A percentile compares a stretch with the other conserved stretches of the same genome.
phyloP scores from a whole-genome alignment of 1,140 invertebrate species.

The Agraylea sexmaculata region DNA sequence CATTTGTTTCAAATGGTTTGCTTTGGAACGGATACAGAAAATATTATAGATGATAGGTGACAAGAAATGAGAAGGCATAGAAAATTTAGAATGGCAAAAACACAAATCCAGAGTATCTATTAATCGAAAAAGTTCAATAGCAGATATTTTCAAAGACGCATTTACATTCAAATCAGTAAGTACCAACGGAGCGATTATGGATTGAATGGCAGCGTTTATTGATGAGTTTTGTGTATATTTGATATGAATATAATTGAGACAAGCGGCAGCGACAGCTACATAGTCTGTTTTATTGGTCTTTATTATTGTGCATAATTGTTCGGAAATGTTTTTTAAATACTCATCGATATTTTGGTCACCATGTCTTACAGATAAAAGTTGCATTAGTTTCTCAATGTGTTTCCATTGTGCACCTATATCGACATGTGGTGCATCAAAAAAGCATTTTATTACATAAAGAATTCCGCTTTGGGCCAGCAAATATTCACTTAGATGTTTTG shows the following conservation, averaged over 20 bases:
- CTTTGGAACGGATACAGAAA: conserved; percentile 26
- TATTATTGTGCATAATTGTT: conserved; percentile 39
- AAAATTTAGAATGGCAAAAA: conserved; percentile 25
- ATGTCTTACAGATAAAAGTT: conserved; percentile 47
- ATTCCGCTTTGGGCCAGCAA: conserved; percentile 48
- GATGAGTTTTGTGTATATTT: conserved; percentile 32
- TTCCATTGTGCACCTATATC: conserved; percentile 48
- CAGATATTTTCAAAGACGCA: conserved; percentile 29
- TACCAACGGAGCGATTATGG: conserved; percentile 33
- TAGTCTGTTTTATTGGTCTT: conserved; percentile 30
- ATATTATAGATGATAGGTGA: conserved; percentile 28
- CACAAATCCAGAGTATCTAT: conserved; percentile 34
- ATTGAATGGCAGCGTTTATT: conserved; percentile 33
- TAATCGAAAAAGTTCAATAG: conserved; percentile 34
- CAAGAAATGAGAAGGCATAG: conserved; percentile 24
- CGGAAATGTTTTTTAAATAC: conserved; percentile 39
- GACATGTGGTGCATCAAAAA: conserved; percentile 46
- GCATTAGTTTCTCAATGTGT: conserved; percentile 51
- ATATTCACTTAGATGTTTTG: conserved; percentile 44
- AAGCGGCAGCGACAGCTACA: conserved; percentile 38
- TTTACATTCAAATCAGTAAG: conserved; percentile 23
- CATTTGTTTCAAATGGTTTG: conserved; percentile 24
- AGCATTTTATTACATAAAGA: conserved; percentile 43
- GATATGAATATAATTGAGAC: conserved; percentile 40
- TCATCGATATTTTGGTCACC: conserved; percentile 38